These are phyloP conservation scores for Momotus momota DNA, from an alignment of 2,797 vertebrate species.

Conservation along the genomic window DNA sequence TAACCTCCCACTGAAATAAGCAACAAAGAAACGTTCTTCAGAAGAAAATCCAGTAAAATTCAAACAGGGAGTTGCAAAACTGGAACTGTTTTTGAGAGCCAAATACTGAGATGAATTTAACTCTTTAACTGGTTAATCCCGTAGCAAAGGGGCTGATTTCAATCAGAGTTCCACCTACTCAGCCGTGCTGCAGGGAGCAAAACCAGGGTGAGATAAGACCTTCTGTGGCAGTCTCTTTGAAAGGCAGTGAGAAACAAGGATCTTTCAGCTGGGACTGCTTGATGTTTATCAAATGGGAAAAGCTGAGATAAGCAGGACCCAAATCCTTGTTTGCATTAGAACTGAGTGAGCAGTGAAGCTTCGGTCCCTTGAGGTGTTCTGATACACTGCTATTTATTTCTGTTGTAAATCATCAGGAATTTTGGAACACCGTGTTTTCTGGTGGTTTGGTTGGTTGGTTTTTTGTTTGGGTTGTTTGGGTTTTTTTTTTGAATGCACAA, in stretches of 20 bases:
- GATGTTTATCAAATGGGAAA: conserved; percentile 8
- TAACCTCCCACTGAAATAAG: conserved; percentile 64
- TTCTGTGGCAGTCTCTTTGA: neutral
- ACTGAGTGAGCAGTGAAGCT: neutral
- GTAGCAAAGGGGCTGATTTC: neutral
- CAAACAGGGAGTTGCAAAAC: conserved; percentile 17
- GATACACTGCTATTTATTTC: neutral
- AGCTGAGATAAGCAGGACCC: conserved; percentile 25
- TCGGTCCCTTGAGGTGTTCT: neutral
- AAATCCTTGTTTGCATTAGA: neutral
- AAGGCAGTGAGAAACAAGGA: neutral
- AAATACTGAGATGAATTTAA: conserved; percentile 30
- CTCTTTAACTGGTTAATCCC: neutral
- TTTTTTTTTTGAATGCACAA: neutral
- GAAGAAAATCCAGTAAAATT: conserved; percentile 66
- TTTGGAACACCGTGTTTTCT: neutral
- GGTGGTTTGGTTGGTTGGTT: neutral
- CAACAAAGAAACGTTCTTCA: conserved; percentile 52
- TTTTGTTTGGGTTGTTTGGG: no score
- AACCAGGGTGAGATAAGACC: neutral
- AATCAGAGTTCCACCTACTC: neutral
- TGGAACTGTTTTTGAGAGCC: neutral
- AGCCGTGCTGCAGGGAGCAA: neutral
- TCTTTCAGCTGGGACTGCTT: neutral
- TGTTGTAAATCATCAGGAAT: neutral